Percentiles rank a stretch among this genome's conserved stretches.
Conservation (phyloP, 1,140 invertebrate genomes). For the Palaemon carinicauda region DNA sequence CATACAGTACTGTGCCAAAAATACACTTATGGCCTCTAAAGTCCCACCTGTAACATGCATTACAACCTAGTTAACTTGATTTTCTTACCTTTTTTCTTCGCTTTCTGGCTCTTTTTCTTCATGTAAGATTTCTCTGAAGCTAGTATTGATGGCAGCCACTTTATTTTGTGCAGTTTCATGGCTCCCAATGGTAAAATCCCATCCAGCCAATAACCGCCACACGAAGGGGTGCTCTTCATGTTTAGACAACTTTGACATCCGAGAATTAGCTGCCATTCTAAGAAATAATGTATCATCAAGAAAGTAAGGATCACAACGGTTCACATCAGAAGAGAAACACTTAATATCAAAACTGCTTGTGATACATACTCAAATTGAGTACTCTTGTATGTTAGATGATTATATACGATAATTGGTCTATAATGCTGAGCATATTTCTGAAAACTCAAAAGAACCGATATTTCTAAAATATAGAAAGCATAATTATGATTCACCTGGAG, state of each 20-base stretch:
- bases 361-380: too few relatives aligned
- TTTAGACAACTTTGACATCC: conserved; percentile 91
- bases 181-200: conserved; percentile 98
- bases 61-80: too few relatives aligned
- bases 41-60: too few relatives aligned
- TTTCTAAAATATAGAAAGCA: too few relatives aligned
- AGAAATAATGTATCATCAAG: conserved; percentile 3
- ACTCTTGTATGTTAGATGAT: too few relatives aligned
- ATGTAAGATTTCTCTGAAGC: conserved; percentile 89
- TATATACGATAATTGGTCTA: too few relatives aligned
- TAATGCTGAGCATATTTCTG: too few relatives aligned
- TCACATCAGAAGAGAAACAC: not conserved
- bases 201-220: conserved; percentile 96
- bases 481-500: too few relatives aligned
- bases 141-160: conserved; percentile 86
- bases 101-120: conserved; percentile 93
- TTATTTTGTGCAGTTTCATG: conserved; percentile 95
- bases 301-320: not conserved
- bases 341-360: too few relatives aligned
- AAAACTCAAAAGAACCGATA: too few relatives aligned
- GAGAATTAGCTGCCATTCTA: conserved; percentile 96
- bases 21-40: too few relatives aligned
- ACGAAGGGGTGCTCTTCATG: conserved; percentile 97
- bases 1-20: too few relatives aligned
- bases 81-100: conserved; percentile 77